phyloP scores from a whole-genome alignment of 2,113 vertebrate genomes.

The Colossoma macropomum region DNA sequence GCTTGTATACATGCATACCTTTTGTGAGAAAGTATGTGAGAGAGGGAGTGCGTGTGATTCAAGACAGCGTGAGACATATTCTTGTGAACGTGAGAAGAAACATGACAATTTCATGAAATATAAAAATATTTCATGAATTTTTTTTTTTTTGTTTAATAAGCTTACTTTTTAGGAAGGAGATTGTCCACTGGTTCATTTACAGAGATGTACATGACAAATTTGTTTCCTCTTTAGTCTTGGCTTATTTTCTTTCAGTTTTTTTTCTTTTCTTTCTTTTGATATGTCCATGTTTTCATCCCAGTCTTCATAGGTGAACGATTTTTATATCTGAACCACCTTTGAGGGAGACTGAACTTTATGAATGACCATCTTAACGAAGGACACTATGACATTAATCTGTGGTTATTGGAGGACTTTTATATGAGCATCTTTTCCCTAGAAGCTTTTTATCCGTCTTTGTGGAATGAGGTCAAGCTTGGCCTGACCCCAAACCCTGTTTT shows the following conservation, averaged over 20 bases:
- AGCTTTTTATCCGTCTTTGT: constrained; percentile 3
- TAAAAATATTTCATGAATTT: constrained; percentile 38
- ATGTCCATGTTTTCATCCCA: constrained; percentile 62
- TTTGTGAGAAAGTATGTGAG: constrained; percentile 30
- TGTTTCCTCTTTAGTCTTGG: constrained; percentile 55
- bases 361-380: constrained; percentile 61
- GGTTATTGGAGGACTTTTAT: constrained; percentile 61
- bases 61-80: constrained; percentile 64
- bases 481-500: too few species aligned
- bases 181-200: constrained; percentile 59
- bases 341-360: constrained; percentile 57
- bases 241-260: constrained; percentile 39
- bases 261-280: neutral
- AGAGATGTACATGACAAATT: constrained; percentile 59
- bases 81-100: constrained; percentile 69
- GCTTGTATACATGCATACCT: constrained; percentile 54
- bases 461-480: neutral
- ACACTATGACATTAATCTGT: constrained; percentile 64
- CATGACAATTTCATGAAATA: constrained; percentile 59
- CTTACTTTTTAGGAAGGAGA: constrained; percentile 64
- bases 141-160: constrained; percentile 54
- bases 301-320: constrained; percentile 56
- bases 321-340: constrained; percentile 43
- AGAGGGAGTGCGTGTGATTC: constrained; percentile 32
- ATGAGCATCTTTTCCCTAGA: neutral